Conservation (phyloP, 2,888 invertebrate genomes). For the Ormia ochracea region DNA sequence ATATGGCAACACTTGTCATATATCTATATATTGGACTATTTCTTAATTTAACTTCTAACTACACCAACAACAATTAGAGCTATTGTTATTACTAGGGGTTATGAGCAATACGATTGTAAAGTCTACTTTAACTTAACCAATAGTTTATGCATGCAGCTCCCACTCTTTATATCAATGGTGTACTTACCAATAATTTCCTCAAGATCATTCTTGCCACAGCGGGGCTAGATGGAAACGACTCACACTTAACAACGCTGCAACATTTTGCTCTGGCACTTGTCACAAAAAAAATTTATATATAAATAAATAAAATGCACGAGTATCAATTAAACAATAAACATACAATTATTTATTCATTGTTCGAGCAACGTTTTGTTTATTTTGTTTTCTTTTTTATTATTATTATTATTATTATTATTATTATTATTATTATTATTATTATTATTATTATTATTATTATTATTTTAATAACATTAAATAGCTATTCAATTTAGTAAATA, state of each 20-base stretch:
- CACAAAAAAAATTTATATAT: background rate
- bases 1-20: no score
- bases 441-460: no score
- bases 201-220: slow-evolving; percentile 61
- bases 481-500: background rate
- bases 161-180: background rate
- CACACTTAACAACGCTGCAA: background rate
- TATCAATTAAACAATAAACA: background rate
- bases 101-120: no score
- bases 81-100: no score
- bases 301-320: background rate
- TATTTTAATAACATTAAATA: background rate
- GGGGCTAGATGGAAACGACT: slow-evolving; percentile 26
- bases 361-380: no score
- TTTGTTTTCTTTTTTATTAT: no score
- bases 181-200: slow-evolving; percentile 59
- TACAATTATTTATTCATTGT: background rate
- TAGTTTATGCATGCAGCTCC: background rate
- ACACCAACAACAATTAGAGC: no score
- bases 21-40: no score
- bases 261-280: slow-evolving; percentile 16
- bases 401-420: no score
- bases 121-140: background rate
- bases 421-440: no score
- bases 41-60: no score